A percentile compares a stretch with the other conserved stretches of the same genome.
phyloP scores from a whole-genome alignment of 2,888 invertebrate species.

The Salticus scenicus region DNA sequence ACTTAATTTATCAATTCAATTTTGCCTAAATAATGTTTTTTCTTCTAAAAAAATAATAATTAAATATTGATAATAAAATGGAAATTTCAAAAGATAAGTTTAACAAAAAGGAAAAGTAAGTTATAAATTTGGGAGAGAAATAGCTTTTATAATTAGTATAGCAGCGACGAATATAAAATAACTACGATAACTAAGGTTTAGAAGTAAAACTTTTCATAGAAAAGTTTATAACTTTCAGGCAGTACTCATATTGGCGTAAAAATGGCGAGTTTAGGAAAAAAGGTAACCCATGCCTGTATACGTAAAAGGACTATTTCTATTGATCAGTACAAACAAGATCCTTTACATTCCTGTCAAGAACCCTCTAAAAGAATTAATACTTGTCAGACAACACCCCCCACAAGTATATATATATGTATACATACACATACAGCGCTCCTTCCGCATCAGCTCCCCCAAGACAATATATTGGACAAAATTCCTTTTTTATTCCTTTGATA shows the following conservation, averaged over 20 bases:
- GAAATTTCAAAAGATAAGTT: too few species aligned
- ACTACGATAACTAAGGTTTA: too few species aligned
- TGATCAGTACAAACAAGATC: conserved; percentile 42
- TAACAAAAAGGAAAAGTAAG: too few species aligned
- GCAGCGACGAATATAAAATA: too few species aligned
- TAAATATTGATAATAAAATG: too few species aligned
- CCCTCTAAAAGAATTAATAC: conserved; percentile 39
- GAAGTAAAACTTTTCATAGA: too few species aligned
- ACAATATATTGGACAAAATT: background rate
- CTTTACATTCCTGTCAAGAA: conserved; percentile 36
- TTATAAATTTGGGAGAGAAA: too few species aligned
- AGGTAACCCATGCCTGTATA: conserved; percentile 28
- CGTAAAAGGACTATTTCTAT: conserved; percentile 30
- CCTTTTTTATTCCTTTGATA: background rate
- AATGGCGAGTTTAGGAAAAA: background rate
- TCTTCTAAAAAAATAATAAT: too few species aligned
- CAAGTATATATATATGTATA: background rate
- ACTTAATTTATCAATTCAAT: too few species aligned
- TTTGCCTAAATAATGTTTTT: too few species aligned
- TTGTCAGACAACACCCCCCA: conserved; percentile 28
- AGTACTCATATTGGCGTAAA: background rate
- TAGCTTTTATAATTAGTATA: too few species aligned
- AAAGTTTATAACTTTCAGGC: conserved; percentile 18
- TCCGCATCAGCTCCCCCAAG: background rate
- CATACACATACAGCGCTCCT: background rate